Evolutionary conservation across 2,888 invertebrate genomes (phyloP).

Genomic region (Brenthis hecate): DNA sequence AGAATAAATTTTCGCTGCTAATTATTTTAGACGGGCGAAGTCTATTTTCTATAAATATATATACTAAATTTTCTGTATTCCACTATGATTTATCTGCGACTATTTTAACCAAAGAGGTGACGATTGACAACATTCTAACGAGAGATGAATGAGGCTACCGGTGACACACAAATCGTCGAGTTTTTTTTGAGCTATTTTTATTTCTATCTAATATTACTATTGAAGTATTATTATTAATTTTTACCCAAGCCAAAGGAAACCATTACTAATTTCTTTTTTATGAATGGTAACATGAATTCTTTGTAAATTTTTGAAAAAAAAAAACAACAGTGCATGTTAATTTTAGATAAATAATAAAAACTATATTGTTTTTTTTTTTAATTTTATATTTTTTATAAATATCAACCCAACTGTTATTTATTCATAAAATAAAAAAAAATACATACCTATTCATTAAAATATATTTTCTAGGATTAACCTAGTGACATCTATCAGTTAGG

Average conservation of each 20-base stretch:
- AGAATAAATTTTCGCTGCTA: too few relatives aligned
- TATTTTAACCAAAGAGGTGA: slow-evolving; percentile 60
- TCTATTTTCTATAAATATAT: too few relatives aligned
- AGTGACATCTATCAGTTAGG: slow-evolving; percentile 40
- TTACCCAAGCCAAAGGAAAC: neutral
- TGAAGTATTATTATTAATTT: neutral
- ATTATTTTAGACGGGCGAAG: too few relatives aligned
- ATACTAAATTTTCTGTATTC: neutral
- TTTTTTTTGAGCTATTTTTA: slow-evolving; percentile 20
- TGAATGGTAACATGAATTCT: neutral
- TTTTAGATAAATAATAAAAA: too few relatives aligned
- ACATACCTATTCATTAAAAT: neutral
- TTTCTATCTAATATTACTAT: slow-evolving; percentile 1
- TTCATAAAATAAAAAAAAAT: neutral
- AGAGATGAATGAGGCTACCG: slow-evolving; percentile 19
- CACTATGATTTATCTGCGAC: slow-evolving; percentile 42
- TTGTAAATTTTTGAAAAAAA: too few relatives aligned
- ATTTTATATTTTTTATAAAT: too few relatives aligned
- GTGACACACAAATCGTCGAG: slow-evolving; percentile 26
- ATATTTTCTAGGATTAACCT: slow-evolving; percentile 2
- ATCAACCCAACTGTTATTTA: neutral
- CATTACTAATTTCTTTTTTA: neutral
- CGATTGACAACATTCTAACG: slow-evolving; percentile 56
- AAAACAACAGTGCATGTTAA: too few relatives aligned
- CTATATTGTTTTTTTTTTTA: too few relatives aligned